A percentile compares a stretch with the other conserved stretches of the same genome.
Conservation (phyloP, 2,888 invertebrate species). For the Pterostichus niger region DNA sequence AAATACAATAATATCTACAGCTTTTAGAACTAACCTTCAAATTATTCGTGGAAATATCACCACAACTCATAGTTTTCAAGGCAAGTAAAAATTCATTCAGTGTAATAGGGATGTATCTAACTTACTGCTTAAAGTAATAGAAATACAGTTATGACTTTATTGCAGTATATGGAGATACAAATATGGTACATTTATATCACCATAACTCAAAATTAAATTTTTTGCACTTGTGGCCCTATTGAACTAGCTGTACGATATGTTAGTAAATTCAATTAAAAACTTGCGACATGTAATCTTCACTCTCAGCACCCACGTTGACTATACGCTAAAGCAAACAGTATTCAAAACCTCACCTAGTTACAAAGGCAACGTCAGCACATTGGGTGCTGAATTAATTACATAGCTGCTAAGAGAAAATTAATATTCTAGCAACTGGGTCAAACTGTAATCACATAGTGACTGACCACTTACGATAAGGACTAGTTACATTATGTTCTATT, state of each 20-base stretch:
- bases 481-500: conserved; percentile 19
- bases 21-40: no score
- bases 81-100: no score
- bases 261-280: conserved; percentile 14
- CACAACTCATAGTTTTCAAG: no score
- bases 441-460: conserved; percentile 50
- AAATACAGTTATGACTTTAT: no score
- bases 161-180: no score
- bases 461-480: conserved; percentile 40
- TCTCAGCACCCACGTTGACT: neutral
- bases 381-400: conserved; percentile 43
- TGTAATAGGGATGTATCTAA: no score
- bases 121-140: no score
- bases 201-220: neutral
- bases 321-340: neutral
- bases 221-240: no score
- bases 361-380: conserved; percentile 9
- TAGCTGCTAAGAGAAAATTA: conserved; percentile 39
- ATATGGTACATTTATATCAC: no score
- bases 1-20: no score
- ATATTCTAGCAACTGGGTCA: conserved; percentile 54
- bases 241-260: neutral
- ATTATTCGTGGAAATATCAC: no score
- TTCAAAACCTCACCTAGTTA: conserved; percentile 3
- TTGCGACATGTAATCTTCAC: conserved; percentile 8